Conservation (phyloP, 2,113 vertebrate species). For the Neolamprologus devosi region DNA sequence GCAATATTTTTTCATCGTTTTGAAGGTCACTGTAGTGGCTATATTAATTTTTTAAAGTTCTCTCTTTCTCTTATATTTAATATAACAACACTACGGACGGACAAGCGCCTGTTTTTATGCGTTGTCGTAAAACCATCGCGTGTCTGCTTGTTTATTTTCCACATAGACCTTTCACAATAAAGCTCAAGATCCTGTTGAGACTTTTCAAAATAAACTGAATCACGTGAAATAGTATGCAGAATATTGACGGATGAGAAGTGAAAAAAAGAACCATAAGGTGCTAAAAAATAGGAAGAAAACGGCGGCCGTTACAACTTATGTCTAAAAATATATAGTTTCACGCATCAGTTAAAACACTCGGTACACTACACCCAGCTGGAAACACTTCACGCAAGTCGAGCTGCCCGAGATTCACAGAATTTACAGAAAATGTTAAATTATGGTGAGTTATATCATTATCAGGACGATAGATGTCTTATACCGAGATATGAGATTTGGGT, state of each 20-base stretch:
- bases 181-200: neutral
- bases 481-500: neutral
- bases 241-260: rapidly evolving
- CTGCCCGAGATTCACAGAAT: neutral
- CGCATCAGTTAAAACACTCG: neutral
- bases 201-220: neutral
- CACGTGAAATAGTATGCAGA: neutral
- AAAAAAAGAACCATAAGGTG: neutral
- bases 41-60: neutral
- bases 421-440: neutral
- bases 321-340: neutral
- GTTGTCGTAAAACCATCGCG: neutral
- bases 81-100: neutral
- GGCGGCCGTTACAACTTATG: neutral
- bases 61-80: neutral
- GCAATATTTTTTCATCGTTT: neutral
- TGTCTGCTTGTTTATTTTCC: neutral
- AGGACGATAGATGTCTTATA: neutral
- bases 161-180: neutral
- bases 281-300: neutral
- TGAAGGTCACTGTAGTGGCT: neutral
- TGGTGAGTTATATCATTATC: neutral
- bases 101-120: neutral
- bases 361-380: neutral
- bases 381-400: neutral